phyloP scores from a whole-genome alignment of 2,113 vertebrate species.

The Pomatorhinus ruficollis region DNA sequence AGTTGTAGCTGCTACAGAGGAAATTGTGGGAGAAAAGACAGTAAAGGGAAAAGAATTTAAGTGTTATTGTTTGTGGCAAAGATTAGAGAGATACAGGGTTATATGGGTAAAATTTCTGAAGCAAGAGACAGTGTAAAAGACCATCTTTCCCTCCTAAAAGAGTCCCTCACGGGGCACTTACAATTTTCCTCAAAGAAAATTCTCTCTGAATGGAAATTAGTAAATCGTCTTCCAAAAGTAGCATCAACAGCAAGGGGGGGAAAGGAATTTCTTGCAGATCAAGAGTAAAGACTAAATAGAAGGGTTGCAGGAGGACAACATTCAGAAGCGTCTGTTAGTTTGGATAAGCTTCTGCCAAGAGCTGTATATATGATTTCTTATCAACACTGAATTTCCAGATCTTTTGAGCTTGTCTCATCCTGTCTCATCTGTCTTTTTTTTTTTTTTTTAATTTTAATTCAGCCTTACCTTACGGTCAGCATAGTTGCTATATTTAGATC shows the following conservation, averaged over 20 bases:
- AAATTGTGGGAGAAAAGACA: not conserved
- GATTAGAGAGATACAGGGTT: not conserved
- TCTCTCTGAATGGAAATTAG: not conserved
- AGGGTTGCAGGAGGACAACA: not conserved
- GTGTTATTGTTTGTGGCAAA: not conserved
- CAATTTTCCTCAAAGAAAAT: not conserved
- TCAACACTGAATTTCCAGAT: not conserved
- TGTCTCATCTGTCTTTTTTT: not conserved
- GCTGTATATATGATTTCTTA: not conserved
- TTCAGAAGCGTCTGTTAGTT: not conserved
- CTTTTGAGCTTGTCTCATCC: not conserved
- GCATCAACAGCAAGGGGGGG: not conserved
- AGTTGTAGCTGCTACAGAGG: not conserved
- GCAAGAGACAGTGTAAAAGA: not conserved
- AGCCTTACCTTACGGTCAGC: not conserved
- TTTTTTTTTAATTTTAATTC: not conserved
- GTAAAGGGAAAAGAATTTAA: not conserved
- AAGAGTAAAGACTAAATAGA: not conserved
- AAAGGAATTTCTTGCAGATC: not conserved
- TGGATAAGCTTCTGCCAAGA: constrained; percentile 11
- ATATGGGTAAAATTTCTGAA: not conserved
- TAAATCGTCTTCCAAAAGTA: not conserved
- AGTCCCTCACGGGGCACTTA: not conserved
- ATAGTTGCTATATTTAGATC: constrained; percentile 20
- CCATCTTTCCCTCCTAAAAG: not conserved